These are phyloP conservation scores for Heliconius sara DNA, from an alignment of 2,888 invertebrate species.

Conservation along the genomic window DNA sequence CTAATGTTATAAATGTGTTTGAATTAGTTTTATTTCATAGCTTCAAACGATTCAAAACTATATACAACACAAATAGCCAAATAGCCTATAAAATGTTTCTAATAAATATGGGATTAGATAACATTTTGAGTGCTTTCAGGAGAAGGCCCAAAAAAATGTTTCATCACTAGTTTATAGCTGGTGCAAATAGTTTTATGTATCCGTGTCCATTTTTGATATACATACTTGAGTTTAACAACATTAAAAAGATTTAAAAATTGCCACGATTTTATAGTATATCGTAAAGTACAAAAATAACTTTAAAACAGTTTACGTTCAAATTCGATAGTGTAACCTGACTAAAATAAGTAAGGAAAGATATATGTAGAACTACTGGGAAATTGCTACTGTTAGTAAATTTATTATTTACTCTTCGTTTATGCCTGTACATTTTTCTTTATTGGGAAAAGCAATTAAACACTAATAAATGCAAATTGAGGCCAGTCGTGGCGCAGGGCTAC, in stretches of 20 bases:
- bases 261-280: neutral
- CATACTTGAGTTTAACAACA: neutral
- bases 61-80: constrained; percentile 17
- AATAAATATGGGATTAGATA: constrained; percentile 17
- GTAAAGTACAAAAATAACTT: neutral
- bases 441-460: neutral
- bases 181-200: constrained; percentile 17
- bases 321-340: neutral
- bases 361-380: neutral
- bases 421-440: neutral
- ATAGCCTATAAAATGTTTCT: neutral
- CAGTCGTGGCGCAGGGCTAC: no score
- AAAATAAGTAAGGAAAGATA: neutral
- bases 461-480: neutral
- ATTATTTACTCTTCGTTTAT: neutral
- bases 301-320: neutral
- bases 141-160: constrained; percentile 11
- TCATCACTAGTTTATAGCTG: constrained; percentile 19
- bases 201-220: constrained; percentile 12
- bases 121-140: constrained; percentile 31
- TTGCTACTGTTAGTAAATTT: neutral
- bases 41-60: constrained; percentile 23
- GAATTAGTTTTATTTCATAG: constrained; percentile 30
- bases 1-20: constrained; percentile 17
- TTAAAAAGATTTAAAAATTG: neutral